A percentile compares a stretch with the other conserved stretches of the same genome.
Conservation (phyloP, 2,797 vertebrate genomes). For the Pristis pectinata region DNA sequence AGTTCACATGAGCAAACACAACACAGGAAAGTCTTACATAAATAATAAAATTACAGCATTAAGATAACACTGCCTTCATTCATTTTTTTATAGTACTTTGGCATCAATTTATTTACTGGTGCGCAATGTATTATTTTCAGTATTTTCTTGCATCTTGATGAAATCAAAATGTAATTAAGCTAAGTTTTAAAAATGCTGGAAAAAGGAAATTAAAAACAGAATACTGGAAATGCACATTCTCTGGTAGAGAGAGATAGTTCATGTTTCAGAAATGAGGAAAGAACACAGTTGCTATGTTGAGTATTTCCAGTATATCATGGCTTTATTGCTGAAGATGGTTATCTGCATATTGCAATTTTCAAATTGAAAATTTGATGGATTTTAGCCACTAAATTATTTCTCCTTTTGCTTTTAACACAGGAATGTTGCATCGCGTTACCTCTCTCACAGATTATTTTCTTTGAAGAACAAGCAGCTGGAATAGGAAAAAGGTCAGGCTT, state of each 20-base stretch:
- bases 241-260: too few relatives aligned
- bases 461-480: slow-evolving; percentile 90
- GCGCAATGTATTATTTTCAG: neutral
- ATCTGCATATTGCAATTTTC: neutral
- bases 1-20: neutral
- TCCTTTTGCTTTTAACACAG: slow-evolving; percentile 51
- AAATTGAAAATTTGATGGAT: neutral
- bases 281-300: too few relatives aligned
- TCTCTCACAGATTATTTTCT: slow-evolving; percentile 82
- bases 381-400: neutral
- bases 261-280: too few relatives aligned
- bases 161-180: neutral
- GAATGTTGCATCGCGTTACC: slow-evolving; percentile 85
- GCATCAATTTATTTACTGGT: neutral
- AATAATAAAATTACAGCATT: neutral
- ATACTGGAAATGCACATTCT: too few relatives aligned
- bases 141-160: neutral
- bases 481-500: slow-evolving; percentile 84
- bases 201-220: too few relatives aligned
- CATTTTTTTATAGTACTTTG: neutral
- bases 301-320: too few relatives aligned
- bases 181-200: too few relatives aligned
- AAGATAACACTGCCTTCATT: neutral
- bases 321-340: neutral
- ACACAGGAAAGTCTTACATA: neutral